A percentile compares a stretch with the other conserved stretches of the same genome.
Evolutionary conservation across 2,888 invertebrate genomes (phyloP).

Genomic region (Electrophaes corylata): DNA sequence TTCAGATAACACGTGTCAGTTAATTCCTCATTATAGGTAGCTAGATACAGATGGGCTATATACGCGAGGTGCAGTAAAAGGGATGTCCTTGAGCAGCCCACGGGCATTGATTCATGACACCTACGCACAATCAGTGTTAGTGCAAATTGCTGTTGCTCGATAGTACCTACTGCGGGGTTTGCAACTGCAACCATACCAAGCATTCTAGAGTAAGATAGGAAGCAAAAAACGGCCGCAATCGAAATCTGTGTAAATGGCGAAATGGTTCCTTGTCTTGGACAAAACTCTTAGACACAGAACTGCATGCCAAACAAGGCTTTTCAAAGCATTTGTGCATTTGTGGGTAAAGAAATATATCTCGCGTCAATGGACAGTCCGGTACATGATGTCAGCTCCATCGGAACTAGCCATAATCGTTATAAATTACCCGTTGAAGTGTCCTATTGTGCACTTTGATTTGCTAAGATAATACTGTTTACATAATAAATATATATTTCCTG

Average conservation of each 20-base stretch:
- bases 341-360: conserved; percentile 29
- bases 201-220: no score
- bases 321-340: conserved; percentile 14
- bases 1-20: conserved; percentile 44
- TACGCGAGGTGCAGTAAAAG: conserved; percentile 69
- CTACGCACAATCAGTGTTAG: conserved; percentile 57
- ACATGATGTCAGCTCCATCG: conserved; percentile 37
- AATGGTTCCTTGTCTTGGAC: not conserved
- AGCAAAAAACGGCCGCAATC: no score
- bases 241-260: not conserved
- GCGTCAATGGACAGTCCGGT: conserved; percentile 21
- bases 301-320: not conserved
- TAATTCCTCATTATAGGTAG: conserved; percentile 45
- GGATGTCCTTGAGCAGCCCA: conserved; percentile 77
- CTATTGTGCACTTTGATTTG: no score
- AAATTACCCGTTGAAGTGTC: conserved; percentile 45
- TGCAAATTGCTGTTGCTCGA: conserved; percentile 56
- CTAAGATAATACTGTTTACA: no score
- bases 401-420: conserved; percentile 50
- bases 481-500: no score
- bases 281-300: not conserved
- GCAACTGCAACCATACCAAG: conserved; percentile 28
- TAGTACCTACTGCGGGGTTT: conserved; percentile 45
- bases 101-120: conserved; percentile 70
- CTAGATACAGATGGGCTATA: not conserved